These are phyloP conservation scores for Corythornis leucogaster DNA, from an alignment of 2,797 vertebrate genomes.

Conservation along the genomic window DNA sequence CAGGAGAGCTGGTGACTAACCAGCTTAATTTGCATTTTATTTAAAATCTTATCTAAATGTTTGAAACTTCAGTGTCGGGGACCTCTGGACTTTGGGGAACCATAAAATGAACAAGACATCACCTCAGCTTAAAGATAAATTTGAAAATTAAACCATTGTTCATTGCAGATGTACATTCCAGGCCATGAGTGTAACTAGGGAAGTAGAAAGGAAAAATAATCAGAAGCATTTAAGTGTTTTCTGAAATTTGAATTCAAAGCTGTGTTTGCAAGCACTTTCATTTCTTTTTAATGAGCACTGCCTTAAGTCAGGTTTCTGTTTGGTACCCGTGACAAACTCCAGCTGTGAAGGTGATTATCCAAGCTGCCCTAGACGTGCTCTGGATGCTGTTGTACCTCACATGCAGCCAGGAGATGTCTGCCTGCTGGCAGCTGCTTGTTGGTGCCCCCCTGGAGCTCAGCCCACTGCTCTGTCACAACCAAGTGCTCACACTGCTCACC, in stretches of 20 bases:
- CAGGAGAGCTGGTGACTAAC: not conserved
- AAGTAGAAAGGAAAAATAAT: constrained; percentile 25
- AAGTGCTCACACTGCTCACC: not conserved
- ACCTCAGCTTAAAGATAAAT: constrained; percentile 32
- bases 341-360: not conserved
- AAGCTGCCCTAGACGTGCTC: not conserved
- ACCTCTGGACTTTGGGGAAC: constrained; percentile 1
- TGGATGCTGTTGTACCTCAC: not conserved
- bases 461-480: not conserved
- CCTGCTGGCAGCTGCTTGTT: not conserved
- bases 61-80: not conserved
- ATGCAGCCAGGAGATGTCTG: not conserved
- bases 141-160: constrained; percentile 20
- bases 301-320: not conserved
- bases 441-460: not conserved
- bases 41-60: constrained; percentile 5
- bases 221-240: not conserved
- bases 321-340: not conserved
- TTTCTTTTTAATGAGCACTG: not conserved
- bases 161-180: not conserved
- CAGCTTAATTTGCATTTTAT: constrained; percentile 22
- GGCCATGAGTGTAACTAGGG: not conserved
- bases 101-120: constrained; percentile 3
- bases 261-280: not conserved
- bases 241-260: not conserved